Conservation (phyloP, 2,888 invertebrate species). For the Calameuta idolon region DNA sequence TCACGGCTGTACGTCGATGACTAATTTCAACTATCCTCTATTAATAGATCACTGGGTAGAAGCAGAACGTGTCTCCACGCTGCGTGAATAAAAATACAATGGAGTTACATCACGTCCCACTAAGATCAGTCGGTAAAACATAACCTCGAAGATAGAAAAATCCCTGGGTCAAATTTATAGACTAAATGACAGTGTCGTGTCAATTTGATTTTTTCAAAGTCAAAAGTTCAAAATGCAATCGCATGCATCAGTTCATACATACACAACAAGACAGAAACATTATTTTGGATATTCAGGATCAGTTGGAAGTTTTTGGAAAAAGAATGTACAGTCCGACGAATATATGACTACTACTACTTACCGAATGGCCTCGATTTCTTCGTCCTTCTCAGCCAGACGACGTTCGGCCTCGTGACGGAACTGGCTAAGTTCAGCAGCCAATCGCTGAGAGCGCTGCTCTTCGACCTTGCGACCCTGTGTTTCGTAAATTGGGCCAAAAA, state of each 20-base stretch:
- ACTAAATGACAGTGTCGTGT: background rate
- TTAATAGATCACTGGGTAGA: constrained; percentile 30
- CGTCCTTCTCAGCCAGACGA: constrained; percentile 97
- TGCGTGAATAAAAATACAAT: background rate
- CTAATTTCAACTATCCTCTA: constrained; percentile 24
- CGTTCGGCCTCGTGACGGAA: constrained; percentile 98
- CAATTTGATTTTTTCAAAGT: background rate
- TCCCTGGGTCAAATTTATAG: background rate
- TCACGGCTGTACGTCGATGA: background rate
- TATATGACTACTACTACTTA: constrained; percentile 69
- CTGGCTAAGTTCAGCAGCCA: constrained; percentile 92
- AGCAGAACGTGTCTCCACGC: background rate
- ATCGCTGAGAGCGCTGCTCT: constrained; percentile 94
- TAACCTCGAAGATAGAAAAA: background rate
- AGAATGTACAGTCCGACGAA: background rate
- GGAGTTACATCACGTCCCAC: background rate
- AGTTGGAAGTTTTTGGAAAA: background rate
- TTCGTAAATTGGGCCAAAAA: background rate
- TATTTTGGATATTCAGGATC: background rate
- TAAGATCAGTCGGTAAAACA: background rate
- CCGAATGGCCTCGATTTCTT: constrained; percentile 98
- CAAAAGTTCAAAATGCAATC: background rate
- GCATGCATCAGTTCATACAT: background rate
- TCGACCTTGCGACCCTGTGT: constrained; percentile 93
- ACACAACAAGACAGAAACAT: background rate